phyloP scores from a whole-genome alignment of 2,113 vertebrate genomes.

The Amphilophus citrinellus region DNA sequence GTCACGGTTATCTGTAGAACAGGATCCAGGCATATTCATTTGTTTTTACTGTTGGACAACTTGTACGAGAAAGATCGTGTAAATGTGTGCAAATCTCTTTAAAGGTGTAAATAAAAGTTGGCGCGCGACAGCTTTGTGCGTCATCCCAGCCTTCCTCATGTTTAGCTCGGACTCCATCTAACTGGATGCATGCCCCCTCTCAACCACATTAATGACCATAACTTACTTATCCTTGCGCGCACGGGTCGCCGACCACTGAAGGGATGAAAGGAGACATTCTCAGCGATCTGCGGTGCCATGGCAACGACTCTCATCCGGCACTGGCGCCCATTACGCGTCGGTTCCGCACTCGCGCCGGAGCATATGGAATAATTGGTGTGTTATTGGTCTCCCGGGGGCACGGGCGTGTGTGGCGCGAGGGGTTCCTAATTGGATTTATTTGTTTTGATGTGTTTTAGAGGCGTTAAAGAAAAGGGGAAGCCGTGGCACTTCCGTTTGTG shows the following conservation, averaged over 20 bases:
- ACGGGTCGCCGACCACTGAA: slow-evolving; percentile 66
- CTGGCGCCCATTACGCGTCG: slow-evolving; percentile 69
- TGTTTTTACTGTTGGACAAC: not conserved
- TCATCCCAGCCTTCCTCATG: slow-evolving; percentile 13
- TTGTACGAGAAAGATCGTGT: not conserved
- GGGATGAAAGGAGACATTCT: slow-evolving; percentile 55
- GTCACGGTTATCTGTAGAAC: not conserved
- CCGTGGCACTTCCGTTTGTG: slow-evolving; percentile 47
- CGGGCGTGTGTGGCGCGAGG: slow-evolving; percentile 71
- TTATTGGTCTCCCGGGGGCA: slow-evolving; percentile 78
- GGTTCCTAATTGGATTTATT: slow-evolving; percentile 76
- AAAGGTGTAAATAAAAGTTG: slow-evolving; percentile 19
- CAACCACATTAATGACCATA: slow-evolving; percentile 69
- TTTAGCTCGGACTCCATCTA: slow-evolving; percentile 16
- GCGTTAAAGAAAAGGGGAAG: slow-evolving; percentile 50
- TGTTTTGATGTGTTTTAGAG: slow-evolving; percentile 77
- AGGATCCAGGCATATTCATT: not conserved
- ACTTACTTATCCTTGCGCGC: slow-evolving; percentile 64
- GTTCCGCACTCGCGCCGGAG: slow-evolving; percentile 64
- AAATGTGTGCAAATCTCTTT: not conserved
- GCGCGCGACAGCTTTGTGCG: not conserved
- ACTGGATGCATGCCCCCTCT: slow-evolving; percentile 24
- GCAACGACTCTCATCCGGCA: slow-evolving; percentile 75
- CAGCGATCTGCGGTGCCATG: slow-evolving; percentile 68
- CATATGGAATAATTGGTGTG: slow-evolving; percentile 80